Conservation (phyloP, 1,140 invertebrate genomes). For the Drosophila burlai region DNA sequence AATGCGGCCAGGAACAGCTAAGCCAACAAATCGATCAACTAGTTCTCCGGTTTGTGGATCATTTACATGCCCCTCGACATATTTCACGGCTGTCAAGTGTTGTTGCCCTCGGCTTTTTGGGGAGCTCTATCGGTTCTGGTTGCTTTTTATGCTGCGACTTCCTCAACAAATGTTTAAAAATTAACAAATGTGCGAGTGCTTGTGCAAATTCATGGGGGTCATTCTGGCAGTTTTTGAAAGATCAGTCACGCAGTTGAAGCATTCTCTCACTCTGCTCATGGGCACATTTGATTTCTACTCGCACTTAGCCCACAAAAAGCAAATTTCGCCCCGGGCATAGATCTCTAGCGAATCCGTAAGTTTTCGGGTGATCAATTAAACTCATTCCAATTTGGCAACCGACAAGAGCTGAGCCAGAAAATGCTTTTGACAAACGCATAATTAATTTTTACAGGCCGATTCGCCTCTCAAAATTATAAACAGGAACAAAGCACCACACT, state of each 20-base stretch:
- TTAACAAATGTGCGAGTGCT: conserved; percentile 3
- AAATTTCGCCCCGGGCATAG: conserved; percentile 29
- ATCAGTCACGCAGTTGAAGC: conserved; percentile 52
- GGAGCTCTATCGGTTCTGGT: conserved; percentile 21
- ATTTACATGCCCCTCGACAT: conserved; percentile 25
- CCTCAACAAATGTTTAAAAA: conserved; percentile 46
- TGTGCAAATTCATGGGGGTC: conserved; percentile 53
- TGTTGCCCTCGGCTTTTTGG: conserved; percentile 14
- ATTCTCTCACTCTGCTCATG: conserved; percentile 26
- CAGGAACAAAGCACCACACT: conserved; percentile 6
- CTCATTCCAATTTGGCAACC: conserved; percentile 36
- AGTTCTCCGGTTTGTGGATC: conserved; percentile 45
- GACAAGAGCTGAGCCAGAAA: conserved; percentile 19
- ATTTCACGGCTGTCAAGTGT: conserved; percentile 62
- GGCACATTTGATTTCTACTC: conserved; percentile 40
- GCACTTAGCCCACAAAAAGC: conserved; percentile 43
- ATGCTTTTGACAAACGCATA: conserved; percentile 47
- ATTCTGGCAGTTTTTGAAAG: conserved; percentile 17
- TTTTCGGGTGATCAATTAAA: conserved; percentile 61
- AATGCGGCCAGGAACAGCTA: conserved; percentile 48
- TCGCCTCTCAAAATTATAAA: conserved; percentile 12
- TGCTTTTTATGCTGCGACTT: conserved; percentile 37
- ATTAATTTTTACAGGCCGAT: conserved; percentile 33
- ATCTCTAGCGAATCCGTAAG: conserved; percentile 26
- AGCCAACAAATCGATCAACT: conserved; percentile 56